Percentiles rank a stretch among this genome's conserved stretches.
These are phyloP conservation scores for Coilia nasus DNA, from an alignment of 2,797 vertebrate genomes.

Conservation along the genomic window DNA sequence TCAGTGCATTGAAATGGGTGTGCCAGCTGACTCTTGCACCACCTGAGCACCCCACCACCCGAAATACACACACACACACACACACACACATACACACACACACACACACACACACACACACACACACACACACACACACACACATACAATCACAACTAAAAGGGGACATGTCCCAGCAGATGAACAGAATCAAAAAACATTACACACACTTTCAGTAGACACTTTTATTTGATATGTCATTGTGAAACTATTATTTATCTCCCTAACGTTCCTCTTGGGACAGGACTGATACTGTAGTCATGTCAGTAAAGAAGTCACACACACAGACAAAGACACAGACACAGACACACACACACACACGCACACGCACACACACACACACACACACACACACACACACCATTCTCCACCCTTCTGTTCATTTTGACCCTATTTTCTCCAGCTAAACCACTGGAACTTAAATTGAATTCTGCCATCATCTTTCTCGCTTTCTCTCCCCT, in stretches of 20 bases:
- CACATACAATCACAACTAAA: background rate
- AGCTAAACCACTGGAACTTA: background rate
- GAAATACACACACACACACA: background rate
- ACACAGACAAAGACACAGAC: slow-evolving; percentile 18
- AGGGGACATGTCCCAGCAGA: too few relatives aligned
- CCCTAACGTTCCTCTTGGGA: too few relatives aligned
- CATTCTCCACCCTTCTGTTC: background rate
- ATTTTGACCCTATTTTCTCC: background rate
- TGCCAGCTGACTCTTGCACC: slow-evolving; percentile 75
- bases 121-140: too few relatives aligned
- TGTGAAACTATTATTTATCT: too few relatives aligned
- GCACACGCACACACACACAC: slow-evolving; percentile 33
- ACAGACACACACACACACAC: slow-evolving; percentile 50
- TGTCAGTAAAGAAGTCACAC: background rate
- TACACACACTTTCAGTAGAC: too few relatives aligned
- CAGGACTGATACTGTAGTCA: too few relatives aligned
- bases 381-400: slow-evolving; percentile 51
- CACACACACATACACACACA: background rate
- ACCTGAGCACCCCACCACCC: slow-evolving; percentile 68
- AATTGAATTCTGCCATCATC: slow-evolving; percentile 41
- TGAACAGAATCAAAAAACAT: too few relatives aligned
- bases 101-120: background rate
- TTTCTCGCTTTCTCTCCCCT: slow-evolving; percentile 34
- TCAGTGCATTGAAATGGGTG: slow-evolving; percentile 71
- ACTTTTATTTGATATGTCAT: too few relatives aligned